A percentile compares a stretch with the other conserved stretches of the same genome.
Conservation (phyloP, 1,140 invertebrate species). For the Cyclina sinensis region DNA sequence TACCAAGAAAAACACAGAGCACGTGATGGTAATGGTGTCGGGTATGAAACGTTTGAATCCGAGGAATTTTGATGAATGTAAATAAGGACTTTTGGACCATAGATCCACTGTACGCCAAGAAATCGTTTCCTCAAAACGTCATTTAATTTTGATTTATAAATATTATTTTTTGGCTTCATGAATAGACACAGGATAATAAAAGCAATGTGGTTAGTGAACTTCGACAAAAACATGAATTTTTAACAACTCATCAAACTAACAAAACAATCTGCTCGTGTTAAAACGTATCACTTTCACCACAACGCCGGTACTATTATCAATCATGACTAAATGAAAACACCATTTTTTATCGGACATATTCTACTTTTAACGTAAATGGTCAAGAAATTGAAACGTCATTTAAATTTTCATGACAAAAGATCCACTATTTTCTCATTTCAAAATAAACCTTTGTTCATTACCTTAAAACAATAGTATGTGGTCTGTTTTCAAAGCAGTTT, state of each 20-base stretch:
- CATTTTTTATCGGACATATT: too few species aligned
- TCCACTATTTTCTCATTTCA: too few species aligned
- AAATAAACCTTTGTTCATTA: too few species aligned
- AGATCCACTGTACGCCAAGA: background rate
- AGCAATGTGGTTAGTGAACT: background rate
- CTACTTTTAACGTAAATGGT: too few species aligned
- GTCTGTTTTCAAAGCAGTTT: too few species aligned
- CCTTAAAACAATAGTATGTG: too few species aligned
- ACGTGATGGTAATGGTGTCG: slow-evolving; percentile 26
- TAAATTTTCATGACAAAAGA: too few species aligned
- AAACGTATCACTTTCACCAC: background rate
- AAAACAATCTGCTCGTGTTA: slow-evolving; percentile 7
- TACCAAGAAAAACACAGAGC: slow-evolving; percentile 38
- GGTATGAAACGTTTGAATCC: slow-evolving; percentile 17
- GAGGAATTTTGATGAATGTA: slow-evolving; percentile 53
- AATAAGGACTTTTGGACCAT: slow-evolving; percentile 7
- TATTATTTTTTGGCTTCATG: slow-evolving; percentile 27
- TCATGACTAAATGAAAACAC: too few species aligned
- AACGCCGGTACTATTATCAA: too few species aligned
- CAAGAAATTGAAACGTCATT: too few species aligned
- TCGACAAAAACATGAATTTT: slow-evolving; percentile 28
- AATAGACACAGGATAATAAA: slow-evolving; percentile 3
- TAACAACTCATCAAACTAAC: background rate
- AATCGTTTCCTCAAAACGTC: background rate
- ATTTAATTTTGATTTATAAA: slow-evolving; percentile 49